A percentile compares a stretch with the other conserved stretches of the same genome.
phyloP scores from a whole-genome alignment of 2,888 invertebrate species.

The Cepaea hortensis region DNA sequence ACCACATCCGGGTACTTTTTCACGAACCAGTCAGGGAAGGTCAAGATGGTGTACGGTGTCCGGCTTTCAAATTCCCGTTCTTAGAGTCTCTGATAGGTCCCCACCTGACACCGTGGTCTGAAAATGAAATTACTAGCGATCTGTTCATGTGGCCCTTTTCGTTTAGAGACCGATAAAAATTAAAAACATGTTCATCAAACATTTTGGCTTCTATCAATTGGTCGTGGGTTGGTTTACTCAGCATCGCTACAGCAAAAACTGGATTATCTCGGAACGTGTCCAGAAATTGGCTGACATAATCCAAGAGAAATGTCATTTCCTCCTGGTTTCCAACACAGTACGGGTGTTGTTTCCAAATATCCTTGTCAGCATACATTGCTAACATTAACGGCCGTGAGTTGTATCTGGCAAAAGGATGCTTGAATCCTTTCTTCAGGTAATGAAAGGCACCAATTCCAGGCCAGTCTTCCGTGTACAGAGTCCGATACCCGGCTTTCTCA shows the following conservation, averaged over 20 bases:
- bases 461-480: slow-evolving; percentile 89
- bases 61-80: slow-evolving; percentile 87
- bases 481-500: slow-evolving; percentile 84
- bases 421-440: slow-evolving; percentile 85
- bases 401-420: slow-evolving; percentile 88
- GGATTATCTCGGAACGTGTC: slow-evolving; percentile 80
- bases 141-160: slow-evolving; percentile 63
- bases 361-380: slow-evolving; percentile 76
- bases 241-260: slow-evolving; percentile 91
- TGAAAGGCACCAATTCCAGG: slow-evolving; percentile 88
- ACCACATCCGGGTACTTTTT: slow-evolving; percentile 81
- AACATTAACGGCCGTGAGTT: slow-evolving; percentile 86
- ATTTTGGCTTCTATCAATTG: slow-evolving; percentile 86
- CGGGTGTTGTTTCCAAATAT: slow-evolving; percentile 61
- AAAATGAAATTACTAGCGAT: slow-evolving; percentile 78
- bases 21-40: slow-evolving; percentile 85
- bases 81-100: slow-evolving; percentile 88
- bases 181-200: slow-evolving; percentile 83
- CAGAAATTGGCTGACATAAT: slow-evolving; percentile 80
- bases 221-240: slow-evolving; percentile 89
- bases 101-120: slow-evolving; percentile 94
- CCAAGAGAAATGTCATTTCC: slow-evolving; percentile 84
- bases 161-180: slow-evolving; percentile 79
- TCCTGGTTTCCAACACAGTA: slow-evolving; percentile 83
- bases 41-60: slow-evolving; percentile 86